Conservation (phyloP, 2,888 invertebrate species). For the Chrysolina haemoptera region DNA sequence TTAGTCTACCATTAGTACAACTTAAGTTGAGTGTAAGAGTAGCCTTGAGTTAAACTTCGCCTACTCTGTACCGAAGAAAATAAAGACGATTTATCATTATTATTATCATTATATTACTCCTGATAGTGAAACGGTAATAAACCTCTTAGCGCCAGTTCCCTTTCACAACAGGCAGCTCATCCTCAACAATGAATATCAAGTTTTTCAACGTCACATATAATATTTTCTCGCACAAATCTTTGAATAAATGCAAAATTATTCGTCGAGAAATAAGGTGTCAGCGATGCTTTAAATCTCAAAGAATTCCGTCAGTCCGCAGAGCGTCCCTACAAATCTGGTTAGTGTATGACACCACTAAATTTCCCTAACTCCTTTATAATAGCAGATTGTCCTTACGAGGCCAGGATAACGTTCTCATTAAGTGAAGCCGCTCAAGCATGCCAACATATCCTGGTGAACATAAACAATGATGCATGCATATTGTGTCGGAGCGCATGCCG, state of each 20-base stretch:
- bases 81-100: no score
- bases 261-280: not conserved
- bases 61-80: no score
- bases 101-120: no score
- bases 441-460: slow-evolving; percentile 59
- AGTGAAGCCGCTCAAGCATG: slow-evolving; percentile 56
- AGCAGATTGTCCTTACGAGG: slow-evolving; percentile 54
- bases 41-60: no score
- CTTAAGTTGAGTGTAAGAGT: no score
- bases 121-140: no score
- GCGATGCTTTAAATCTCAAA: not conserved
- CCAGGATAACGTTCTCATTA: slow-evolving; percentile 58
- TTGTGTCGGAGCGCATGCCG: slow-evolving; percentile 54
- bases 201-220: no score
- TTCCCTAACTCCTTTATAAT: slow-evolving; percentile 54
- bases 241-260: not conserved
- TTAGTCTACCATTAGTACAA: no score
- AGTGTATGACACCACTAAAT: slow-evolving; percentile 52
- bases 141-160: no score
- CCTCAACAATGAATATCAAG: not conserved
- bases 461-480: slow-evolving; percentile 62
- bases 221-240: not conserved
- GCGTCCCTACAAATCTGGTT: slow-evolving; percentile 45
- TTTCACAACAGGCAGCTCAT: no score
- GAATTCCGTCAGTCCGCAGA: not conserved